phyloP scores from a whole-genome alignment of 92 coral and sea anemone species.

The Plumapathes pennacea region DNA sequence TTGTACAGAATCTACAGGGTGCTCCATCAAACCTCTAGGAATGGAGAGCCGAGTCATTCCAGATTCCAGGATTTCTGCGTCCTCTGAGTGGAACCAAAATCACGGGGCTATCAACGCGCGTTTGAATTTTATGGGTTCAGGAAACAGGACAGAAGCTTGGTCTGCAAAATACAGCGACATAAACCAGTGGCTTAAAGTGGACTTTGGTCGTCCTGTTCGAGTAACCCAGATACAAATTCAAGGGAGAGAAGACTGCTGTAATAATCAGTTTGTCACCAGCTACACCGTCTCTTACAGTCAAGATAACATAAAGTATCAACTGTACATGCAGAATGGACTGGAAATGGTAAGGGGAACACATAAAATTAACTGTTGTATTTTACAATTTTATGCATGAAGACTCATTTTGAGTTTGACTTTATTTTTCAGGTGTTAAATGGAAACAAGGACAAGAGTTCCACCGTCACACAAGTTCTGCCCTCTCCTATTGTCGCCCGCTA shows the following conservation, averaged over 20 bases:
- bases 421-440: no score
- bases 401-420: no score
- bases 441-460: no score
- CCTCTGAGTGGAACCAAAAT: conserved; percentile 9
- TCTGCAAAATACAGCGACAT: conserved; percentile 1
- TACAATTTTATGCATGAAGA: no score
- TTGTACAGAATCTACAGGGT: no score
- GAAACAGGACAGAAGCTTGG: conserved; percentile 11
- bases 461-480: no score
- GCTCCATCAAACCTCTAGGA: no score
- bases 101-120: conserved; percentile 12
- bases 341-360: no score
- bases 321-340: no score
- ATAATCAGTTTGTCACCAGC: conserved; percentile 12
- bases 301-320: no score
- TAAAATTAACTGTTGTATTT: no score
- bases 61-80: conserved; percentile 10
- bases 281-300: conserved; percentile 10
- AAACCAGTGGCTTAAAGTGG: conserved; percentile 12
- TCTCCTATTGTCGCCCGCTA: no score
- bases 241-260: conserved; percentile 18
- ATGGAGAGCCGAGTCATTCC: conserved; percentile 10
- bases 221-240: conserved; percentile 5
- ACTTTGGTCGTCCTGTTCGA: neutral
- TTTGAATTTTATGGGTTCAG: conserved; percentile 2